Base-by-base conservation (phyloP, 2,797 vertebrate species). In the Pachyuromys duprasi region DNA sequence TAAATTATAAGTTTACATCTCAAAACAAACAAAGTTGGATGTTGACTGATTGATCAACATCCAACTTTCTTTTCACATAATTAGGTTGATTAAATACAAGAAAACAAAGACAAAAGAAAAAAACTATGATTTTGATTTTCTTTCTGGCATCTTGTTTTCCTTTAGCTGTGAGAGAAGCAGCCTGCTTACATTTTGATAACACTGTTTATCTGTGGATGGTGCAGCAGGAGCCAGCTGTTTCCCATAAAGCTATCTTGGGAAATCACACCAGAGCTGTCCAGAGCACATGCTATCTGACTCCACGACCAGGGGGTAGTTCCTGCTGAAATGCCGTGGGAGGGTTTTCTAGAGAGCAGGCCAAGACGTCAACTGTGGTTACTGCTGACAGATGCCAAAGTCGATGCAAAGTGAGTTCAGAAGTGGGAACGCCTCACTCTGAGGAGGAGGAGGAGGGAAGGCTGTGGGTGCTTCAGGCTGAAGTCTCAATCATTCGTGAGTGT, bases 191-290 rank as follows among this genome's bases (percentile, higher is more conserved):
- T 91, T 98, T 95, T 55, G 8, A 94, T 91, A 96, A 94, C 45
- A 13, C 91, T 20, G 22, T 92, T 96, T 97, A 74, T 79, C 94
- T 94, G 83, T 91, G 87, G 87, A 95, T 60, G 72, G 67, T 81
- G 92, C 81, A 53, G 80, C 79, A 93, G 69, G 45, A 97, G 86
- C 67, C 93, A 82, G 89, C 88, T 98, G 95, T 95, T 94, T 98
- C 78, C 94, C 17, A 5, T 86, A 93, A 92, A 82, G 90, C 39
- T 94, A 95, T 49, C 88, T 96, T 45, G 20, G 89, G 84, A 98
- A 98, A 94, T 69, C 80, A 70, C 76, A 62, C 9, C 86, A 81
- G 86, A 95, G 87, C 89, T 82, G 31, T 95, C 95, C 96, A 90
- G 55, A 86, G 91, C 93, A 96, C 92, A 95, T 95, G 86, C 89